A percentile compares a stretch with the other conserved stretches of the same genome.
phyloP scores from a whole-genome alignment of 2,888 invertebrate genomes.

The Anthrax anthrax region DNA sequence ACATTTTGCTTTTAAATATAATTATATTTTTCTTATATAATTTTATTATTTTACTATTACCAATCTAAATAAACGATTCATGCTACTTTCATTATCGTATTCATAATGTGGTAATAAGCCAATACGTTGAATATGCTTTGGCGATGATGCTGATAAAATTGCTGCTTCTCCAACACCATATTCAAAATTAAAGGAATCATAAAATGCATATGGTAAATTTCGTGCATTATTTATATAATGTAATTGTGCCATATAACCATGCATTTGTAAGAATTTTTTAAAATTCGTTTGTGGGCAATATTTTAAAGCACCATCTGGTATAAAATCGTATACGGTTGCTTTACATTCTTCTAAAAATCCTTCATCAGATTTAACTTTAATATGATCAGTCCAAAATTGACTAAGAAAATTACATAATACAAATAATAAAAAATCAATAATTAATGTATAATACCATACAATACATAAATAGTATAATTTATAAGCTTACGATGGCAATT shows the following conservation, averaged over 20 bases:
- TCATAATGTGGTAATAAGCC: conserved; percentile 45
- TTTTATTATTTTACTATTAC: conserved; percentile 8
- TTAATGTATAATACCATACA: neutral
- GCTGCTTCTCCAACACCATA: conserved; percentile 26
- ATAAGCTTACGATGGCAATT: conserved; percentile 1
- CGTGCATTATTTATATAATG: conserved; percentile 27
- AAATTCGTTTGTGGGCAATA: conserved; percentile 29
- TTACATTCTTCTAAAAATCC: conserved; percentile 25
- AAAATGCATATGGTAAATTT: conserved; percentile 25
- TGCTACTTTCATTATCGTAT: conserved; percentile 43
- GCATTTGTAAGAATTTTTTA: conserved; percentile 33
- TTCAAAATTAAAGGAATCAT: conserved; percentile 30
- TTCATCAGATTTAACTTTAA: conserved; percentile 25
- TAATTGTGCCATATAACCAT: conserved; percentile 28
- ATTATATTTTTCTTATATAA: too few relatives aligned
- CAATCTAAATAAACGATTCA: conserved; percentile 43
- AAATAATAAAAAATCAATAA: neutral
- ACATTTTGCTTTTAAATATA: too few relatives aligned
- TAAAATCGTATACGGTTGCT: conserved; percentile 27
- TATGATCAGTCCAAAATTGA: conserved; percentile 14
- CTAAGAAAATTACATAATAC: neutral
- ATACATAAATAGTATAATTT: too few relatives aligned
- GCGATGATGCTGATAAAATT: conserved; percentile 45
- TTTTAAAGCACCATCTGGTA: conserved; percentile 27
- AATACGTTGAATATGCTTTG: conserved; percentile 55